Conservation (phyloP, 1,140 invertebrate genomes). For the Xylocopa sonorina region DNA sequence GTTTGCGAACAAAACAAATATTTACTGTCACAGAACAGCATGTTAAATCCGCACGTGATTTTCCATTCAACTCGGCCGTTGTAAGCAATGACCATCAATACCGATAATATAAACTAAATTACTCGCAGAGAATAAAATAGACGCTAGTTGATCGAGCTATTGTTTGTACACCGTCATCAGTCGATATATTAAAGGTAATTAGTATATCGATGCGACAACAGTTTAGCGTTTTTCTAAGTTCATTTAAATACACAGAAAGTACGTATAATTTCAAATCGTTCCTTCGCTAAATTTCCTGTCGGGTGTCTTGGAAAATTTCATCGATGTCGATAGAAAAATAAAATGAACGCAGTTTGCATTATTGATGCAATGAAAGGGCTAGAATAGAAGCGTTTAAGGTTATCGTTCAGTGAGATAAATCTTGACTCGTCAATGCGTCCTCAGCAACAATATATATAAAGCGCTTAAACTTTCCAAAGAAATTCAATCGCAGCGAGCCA, state of each 20-base stretch:
- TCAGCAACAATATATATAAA: background rate
- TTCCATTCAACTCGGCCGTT: background rate
- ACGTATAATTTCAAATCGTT: background rate
- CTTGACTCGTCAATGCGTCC: background rate
- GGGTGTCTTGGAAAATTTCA: no score
- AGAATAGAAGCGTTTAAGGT: background rate
- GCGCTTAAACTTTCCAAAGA: background rate
- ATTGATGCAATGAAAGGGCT: background rate
- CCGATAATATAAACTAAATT: background rate
- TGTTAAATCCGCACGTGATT: background rate
- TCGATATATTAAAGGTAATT: background rate
- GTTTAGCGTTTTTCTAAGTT: background rate
- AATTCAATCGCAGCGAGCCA: background rate
- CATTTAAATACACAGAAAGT: background rate
- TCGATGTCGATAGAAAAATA: no score
- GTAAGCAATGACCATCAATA: background rate
- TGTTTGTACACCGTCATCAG: background rate
- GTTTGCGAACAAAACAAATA: background rate
- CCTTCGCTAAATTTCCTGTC: background rate
- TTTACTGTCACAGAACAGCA: background rate
- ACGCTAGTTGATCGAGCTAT: background rate
- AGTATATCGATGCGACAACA: background rate
- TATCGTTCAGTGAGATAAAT: constrained; percentile 13
- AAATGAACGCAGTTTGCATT: constrained; percentile 1
- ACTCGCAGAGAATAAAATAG: background rate